A percentile compares a stretch with the other conserved stretches of the same genome.
These are phyloP conservation scores for Epirrhoe alternata DNA, from an alignment of 2,888 invertebrate species.

Conservation along the genomic window DNA sequence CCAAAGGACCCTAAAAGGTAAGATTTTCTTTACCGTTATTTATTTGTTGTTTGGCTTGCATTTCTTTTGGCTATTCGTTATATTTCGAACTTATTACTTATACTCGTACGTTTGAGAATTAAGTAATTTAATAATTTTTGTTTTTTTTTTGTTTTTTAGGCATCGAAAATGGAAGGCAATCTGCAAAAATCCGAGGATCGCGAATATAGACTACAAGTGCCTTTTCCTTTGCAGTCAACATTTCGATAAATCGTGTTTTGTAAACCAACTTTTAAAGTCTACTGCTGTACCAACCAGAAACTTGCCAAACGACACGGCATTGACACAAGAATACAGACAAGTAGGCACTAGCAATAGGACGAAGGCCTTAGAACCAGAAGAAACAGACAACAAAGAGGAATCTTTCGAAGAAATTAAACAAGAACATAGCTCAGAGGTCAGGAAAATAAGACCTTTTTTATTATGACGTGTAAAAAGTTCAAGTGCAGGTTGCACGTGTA, in stretches of 20 bases:
- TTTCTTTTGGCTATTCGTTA: background rate
- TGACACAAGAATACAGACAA: background rate
- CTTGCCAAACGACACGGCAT: background rate
- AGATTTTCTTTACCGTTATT: background rate
- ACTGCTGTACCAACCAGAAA: conserved; percentile 10
- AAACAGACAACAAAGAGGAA: background rate
- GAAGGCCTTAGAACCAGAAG: too few species aligned
- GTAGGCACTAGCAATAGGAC: too few species aligned
- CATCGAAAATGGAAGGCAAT: conserved; percentile 1
- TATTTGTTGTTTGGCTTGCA: background rate
- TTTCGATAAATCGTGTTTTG: conserved; percentile 16
- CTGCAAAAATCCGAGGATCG: conserved; percentile 13
- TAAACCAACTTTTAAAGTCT: background rate
- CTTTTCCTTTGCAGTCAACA: conserved; percentile 15
- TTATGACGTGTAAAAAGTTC: too few species aligned
- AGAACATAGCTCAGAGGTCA: background rate
- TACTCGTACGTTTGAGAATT: too few species aligned
- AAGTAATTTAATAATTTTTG: background rate
- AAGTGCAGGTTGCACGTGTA: too few species aligned
- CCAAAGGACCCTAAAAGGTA: conserved; percentile 19
- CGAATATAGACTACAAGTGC: background rate
- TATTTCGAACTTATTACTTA: too few species aligned
- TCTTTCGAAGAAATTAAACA: background rate
- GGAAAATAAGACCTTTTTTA: background rate
- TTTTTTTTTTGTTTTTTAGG: conserved; percentile 14